Conservation (phyloP, 2,888 invertebrate species). For the Ophion obscuratus region DNA sequence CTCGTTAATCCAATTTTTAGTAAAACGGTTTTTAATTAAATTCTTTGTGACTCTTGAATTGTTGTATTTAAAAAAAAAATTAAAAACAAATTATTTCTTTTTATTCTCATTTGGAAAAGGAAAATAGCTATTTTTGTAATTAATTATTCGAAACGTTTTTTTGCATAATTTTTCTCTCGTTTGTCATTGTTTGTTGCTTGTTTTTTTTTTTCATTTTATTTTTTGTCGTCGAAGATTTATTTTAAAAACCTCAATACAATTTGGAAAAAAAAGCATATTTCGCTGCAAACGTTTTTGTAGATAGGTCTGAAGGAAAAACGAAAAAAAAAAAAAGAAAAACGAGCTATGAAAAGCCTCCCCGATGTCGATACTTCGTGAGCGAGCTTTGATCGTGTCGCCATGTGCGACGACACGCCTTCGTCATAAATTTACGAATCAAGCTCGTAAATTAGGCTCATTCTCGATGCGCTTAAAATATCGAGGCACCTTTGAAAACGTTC, state of each 20-base stretch:
- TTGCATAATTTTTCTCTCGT: too few relatives aligned
- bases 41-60: too few relatives aligned
- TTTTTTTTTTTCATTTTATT: too few relatives aligned
- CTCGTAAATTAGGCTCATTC: constrained; percentile 44
- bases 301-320: neutral
- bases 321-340: neutral
- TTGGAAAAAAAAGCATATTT: too few relatives aligned
- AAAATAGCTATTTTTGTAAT: too few relatives aligned
- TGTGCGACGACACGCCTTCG: constrained; percentile 34
- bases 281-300: neutral
- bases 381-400: neutral
- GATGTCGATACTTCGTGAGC: neutral
- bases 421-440: constrained; percentile 33
- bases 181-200: too few relatives aligned
- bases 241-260: too few relatives aligned
- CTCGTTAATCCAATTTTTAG: too few relatives aligned
- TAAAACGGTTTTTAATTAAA: too few relatives aligned
- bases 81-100: neutral
- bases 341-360: neutral
- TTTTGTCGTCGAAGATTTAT: too few relatives aligned
- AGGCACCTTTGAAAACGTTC: constrained; percentile 11
- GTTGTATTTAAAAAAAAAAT: too few relatives aligned
- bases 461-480: constrained; percentile 23
- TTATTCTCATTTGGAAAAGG: neutral
- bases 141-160: too few relatives aligned